A percentile compares a stretch with the other conserved stretches of the same genome.
Conservation (phyloP, 2,113 vertebrate species). For the Girardinichthys multiradiatus region DNA sequence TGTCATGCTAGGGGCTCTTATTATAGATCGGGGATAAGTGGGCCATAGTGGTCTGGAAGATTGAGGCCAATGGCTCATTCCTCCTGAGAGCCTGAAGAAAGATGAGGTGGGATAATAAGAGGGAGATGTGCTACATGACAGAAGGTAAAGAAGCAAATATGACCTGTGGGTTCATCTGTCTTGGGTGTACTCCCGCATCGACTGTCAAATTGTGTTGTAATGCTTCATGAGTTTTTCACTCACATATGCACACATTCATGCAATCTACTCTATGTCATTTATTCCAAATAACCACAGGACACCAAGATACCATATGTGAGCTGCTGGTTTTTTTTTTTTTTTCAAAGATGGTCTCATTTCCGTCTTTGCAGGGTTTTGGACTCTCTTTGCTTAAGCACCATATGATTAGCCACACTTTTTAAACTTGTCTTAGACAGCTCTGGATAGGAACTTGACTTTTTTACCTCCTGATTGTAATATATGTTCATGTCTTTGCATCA, state of each 20-base stretch:
- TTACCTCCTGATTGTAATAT: slow-evolving; percentile 19
- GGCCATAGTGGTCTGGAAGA: slow-evolving; percentile 66
- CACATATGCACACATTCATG: slow-evolving; percentile 10
- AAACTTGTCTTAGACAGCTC: neutral
- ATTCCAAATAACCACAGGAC: slow-evolving; percentile 62
- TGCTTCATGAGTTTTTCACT: neutral
- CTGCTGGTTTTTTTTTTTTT: neutral
- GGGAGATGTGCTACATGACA: slow-evolving; percentile 22
- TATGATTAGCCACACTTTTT: slow-evolving; percentile 51
- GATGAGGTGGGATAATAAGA: slow-evolving; percentile 7
- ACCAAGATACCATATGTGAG: slow-evolving; percentile 51
- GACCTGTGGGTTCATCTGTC: slow-evolving; percentile 44
- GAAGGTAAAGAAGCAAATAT: slow-evolving; percentile 11
- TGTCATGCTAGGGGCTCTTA: slow-evolving; percentile 38
- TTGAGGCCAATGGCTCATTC: slow-evolving; percentile 63
- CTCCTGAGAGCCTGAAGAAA: slow-evolving; percentile 43
- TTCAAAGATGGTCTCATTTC: slow-evolving; percentile 9
- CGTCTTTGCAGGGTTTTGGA: slow-evolving; percentile 13
- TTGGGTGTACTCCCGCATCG: slow-evolving; percentile 41
- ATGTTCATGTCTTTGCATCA: neutral
- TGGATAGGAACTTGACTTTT: neutral
- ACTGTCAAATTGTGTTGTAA: slow-evolving; percentile 28
- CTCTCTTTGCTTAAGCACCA: slow-evolving; percentile 32
- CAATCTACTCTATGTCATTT: slow-evolving; percentile 20
- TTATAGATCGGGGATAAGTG: slow-evolving; percentile 74